Percentiles rank a stretch among this genome's conserved stretches.
phyloP scores from a whole-genome alignment of 2,113 vertebrate genomes.

The Labeo rohita region DNA sequence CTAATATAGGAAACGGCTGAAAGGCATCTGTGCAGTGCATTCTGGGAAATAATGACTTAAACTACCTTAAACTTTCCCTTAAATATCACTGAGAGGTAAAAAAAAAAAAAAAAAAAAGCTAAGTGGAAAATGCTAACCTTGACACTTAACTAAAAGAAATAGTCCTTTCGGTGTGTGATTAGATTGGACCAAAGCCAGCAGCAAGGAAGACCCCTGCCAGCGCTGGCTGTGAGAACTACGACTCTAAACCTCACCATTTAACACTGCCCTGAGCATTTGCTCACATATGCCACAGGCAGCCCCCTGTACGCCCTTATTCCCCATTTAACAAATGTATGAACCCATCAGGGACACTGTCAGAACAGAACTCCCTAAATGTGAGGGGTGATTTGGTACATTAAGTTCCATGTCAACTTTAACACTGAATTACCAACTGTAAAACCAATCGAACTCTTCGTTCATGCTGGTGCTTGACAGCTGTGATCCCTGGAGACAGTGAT shows the following conservation, averaged over 20 bases:
- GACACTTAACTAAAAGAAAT: conserved; percentile 17
- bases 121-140: conserved; percentile 20
- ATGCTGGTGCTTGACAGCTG: conserved; percentile 4
- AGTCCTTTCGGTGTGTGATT: conserved; percentile 9
- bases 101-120: too few species aligned
- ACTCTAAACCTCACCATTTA: neutral
- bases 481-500: neutral
- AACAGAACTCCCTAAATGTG: neutral
- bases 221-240: neutral
- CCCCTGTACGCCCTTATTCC: neutral
- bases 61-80: neutral
- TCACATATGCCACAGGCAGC: conserved; percentile 18
- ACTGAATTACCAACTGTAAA: neutral
- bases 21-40: conserved; percentile 10
- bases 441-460: neutral
- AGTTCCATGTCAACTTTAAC: conserved; percentile 30
- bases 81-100: neutral
- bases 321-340: conserved; percentile 13
- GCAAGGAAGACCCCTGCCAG: conserved; percentile 13
- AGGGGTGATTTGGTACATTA: conserved; percentile 7
- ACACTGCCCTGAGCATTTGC: neutral
- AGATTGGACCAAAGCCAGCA: neutral
- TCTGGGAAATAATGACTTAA: neutral
- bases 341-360: conserved; percentile 6
- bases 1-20: neutral